A percentile compares a stretch with the other conserved stretches of the same genome.
Evolutionary conservation across 2,113 vertebrate species (phyloP).

Genomic region (Zosterops lateralis): DNA sequence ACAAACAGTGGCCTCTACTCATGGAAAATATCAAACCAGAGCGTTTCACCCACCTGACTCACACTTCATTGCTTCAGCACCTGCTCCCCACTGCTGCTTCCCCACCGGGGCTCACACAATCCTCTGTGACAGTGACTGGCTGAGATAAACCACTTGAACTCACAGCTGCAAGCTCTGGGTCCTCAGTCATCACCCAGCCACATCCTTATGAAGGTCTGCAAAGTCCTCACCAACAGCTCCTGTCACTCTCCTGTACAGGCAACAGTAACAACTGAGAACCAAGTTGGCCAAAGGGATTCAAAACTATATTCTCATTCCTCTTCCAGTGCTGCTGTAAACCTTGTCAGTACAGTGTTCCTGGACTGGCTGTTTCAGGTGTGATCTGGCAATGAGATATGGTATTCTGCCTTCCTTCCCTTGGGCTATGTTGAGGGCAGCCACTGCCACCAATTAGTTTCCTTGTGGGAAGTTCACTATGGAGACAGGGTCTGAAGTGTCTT

Average conservation of each 20-base stretch:
- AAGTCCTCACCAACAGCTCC: background rate
- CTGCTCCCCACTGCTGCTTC: background rate
- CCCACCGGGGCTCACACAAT: accelerated
- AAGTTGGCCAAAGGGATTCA: background rate
- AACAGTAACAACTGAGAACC: background rate
- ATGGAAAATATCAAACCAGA: constrained; percentile 3
- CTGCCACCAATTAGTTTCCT: background rate
- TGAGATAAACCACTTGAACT: background rate
- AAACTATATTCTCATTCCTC: background rate
- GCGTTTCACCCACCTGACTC: background rate
- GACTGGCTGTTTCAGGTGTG: background rate
- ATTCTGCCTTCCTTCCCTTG: background rate
- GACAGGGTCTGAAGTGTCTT: background rate
- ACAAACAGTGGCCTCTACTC: background rate
- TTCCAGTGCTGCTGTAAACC: background rate
- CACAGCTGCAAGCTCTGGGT: background rate
- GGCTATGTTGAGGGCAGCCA: background rate
- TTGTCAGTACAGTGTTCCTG: background rate
- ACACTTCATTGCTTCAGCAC: background rate
- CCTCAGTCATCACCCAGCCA: background rate
- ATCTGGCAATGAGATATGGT: background rate
- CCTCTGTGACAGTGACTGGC: background rate
- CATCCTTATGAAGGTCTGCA: background rate
- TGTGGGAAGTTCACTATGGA: background rate
- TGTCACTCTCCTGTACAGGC: background rate